phyloP scores from a whole-genome alignment of 2,888 invertebrate species.

The Meiosimyza decipiens region DNA sequence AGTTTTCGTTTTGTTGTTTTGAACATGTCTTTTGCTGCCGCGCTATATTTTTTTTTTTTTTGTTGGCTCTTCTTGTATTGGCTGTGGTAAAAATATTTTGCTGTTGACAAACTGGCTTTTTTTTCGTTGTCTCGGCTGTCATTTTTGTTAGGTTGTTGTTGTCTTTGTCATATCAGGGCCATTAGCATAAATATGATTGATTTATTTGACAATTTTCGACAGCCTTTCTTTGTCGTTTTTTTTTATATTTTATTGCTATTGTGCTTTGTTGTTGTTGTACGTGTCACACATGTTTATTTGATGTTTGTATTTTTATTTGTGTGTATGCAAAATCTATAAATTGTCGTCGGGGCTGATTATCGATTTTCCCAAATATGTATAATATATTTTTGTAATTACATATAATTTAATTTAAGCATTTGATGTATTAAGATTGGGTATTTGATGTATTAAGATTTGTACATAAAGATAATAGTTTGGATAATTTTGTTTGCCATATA shows the following conservation, averaged over 20 bases:
- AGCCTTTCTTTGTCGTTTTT: slow-evolving; percentile 47
- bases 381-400: no score
- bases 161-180: slow-evolving; percentile 48
- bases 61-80: slow-evolving; percentile 20
- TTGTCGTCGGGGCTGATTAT: no score
- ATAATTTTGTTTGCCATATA: no score
- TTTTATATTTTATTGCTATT: slow-evolving; percentile 19
- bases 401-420: no score
- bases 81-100: slow-evolving; percentile 9
- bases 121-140: background rate
- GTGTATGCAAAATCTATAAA: no score
- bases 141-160: background rate
- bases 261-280: slow-evolving; percentile 41
- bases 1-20: background rate
- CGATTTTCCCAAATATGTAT: no score
- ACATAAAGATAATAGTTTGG: no score
- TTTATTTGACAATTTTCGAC: slow-evolving; percentile 63
- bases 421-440: no score
- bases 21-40: slow-evolving; percentile 13
- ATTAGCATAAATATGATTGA: slow-evolving; percentile 62
- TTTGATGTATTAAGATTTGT: no score
- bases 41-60: background rate
- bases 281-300: slow-evolving; percentile 50
- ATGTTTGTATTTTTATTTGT: no score
- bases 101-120: background rate